Percentiles rank a stretch among this genome's conserved stretches.
Conservation (phyloP, 2,888 invertebrate genomes). For the Serrognathus titanus region DNA sequence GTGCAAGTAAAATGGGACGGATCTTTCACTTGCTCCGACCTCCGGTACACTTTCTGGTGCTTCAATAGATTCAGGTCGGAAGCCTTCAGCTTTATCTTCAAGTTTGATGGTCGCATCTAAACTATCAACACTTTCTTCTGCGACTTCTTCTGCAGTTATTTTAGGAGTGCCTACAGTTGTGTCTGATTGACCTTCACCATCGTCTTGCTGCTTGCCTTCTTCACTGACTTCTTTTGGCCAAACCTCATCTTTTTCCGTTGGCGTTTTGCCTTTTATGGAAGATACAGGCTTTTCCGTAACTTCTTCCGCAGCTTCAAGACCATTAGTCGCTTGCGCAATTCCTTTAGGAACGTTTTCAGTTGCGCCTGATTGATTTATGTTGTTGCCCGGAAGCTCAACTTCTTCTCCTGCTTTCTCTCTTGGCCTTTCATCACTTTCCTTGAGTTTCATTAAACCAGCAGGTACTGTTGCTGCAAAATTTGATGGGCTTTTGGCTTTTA, state of each 20-base stretch:
- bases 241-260: neutral
- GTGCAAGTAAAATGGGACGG: constrained; percentile 24
- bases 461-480: no score
- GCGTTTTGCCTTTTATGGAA: no score
- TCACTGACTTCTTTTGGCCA: neutral
- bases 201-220: neutral
- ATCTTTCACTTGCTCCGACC: neutral
- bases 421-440: no score
- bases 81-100: neutral
- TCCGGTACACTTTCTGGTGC: neutral
- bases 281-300: constrained; percentile 3
- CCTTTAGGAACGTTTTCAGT: neutral
- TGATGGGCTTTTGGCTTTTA: no score
- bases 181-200: neutral
- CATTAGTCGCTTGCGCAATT: neutral
- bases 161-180: neutral
- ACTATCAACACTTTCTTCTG: neutral
- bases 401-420: no score
- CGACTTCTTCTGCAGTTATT: neutral
- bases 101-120: neutral
- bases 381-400: neutral
- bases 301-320: neutral
- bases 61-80: neutral
- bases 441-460: no score
- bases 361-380: no score